Evolutionary conservation across 2,888 invertebrate genomes (phyloP).

Genomic region (Dusona sp.): DNA sequence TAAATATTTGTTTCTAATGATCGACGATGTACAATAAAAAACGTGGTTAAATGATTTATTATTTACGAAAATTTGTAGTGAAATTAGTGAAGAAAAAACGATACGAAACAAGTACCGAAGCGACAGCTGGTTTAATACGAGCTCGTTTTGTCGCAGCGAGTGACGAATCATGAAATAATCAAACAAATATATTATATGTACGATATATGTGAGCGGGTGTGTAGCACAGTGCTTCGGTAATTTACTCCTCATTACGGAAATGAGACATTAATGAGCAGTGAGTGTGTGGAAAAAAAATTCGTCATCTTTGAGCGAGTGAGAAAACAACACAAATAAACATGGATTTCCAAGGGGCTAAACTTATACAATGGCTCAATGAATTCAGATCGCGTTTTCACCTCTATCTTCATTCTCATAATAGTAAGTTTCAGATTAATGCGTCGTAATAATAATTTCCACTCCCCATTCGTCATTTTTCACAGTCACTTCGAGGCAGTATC

Average conservation of each 20-base stretch:
- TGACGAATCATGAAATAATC: not conserved
- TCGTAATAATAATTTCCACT: not conserved
- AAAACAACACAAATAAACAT: conserved; percentile 69
- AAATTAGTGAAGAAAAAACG: conserved; percentile 34
- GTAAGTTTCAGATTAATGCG: conserved; percentile 77
- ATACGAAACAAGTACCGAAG: not conserved
- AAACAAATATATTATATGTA: not conserved
- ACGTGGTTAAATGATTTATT: conserved; percentile 18
- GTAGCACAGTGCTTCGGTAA: not conserved
- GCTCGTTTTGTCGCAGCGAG: not conserved
- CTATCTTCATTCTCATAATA: conserved; percentile 80
- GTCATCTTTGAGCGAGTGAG: not conserved
- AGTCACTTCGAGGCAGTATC: no score
- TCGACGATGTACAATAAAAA: not conserved
- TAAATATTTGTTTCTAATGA: not conserved
- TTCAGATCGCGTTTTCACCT: conserved; percentile 80
- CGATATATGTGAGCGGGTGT: not conserved
- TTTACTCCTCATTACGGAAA: conserved; percentile 24
- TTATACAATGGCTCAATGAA: conserved; percentile 81
- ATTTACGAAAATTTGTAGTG: conserved; percentile 29
- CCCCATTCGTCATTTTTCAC: not conserved
- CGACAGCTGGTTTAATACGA: conserved; percentile 27
- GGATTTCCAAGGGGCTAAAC: conserved; percentile 79
- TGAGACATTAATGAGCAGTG: conserved; percentile 35
- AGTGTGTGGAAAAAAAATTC: not conserved